Evolutionary conservation across 2,888 invertebrate species (phyloP), one percentile per base, ranked within the genome.

Genomic region (Cephus sareptanus): DNA sequence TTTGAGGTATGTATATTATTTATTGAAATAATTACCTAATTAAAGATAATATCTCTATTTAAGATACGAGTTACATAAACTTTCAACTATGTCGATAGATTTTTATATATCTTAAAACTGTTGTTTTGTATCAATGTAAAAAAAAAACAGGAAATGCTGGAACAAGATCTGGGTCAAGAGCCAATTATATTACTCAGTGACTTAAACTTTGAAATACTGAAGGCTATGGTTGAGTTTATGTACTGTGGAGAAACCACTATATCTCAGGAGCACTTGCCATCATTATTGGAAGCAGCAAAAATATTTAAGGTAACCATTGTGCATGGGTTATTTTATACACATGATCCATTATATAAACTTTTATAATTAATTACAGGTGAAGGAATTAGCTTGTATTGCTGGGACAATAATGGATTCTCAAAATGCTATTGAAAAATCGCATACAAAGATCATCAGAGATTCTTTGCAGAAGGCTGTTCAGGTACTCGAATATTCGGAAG

Each of bases 221-320:
- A 95, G 91, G 94, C 94, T 75, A 92, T 96, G 80, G 94, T 96
- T 56, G 96, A 96, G 89, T 96, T 95, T 86, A 96, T 96, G 94
- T 96, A 96, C 87, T 95, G 95, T 86, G 96, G 96, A 2, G 95
- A 95, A 92, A 95, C 95, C 1, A 94, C 94, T 83, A 94, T 96
- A 83, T 92, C 94, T 76, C 95, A 95, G 89, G 94, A 95, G 84
- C 93, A 95, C 89, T 92, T 95, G 83, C 94, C 95, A 84, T 94
- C 95, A 84, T 89, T 96, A 75, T 93, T 95, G 74, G 94, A 95
- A 77, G 95, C 95, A 11, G 95, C 95, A 34, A 95, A 94, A 89
- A 94, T 95, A 86, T 94, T 96, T 81, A 95, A 95, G 91, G 95
- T 96, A 83, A 77, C 70, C 33, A 9, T 73, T 40, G 33, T 40